These are phyloP conservation scores for Rugalucina vietnamica DNA, from an alignment of 2,888 invertebrate genomes.

Conservation along the genomic window DNA sequence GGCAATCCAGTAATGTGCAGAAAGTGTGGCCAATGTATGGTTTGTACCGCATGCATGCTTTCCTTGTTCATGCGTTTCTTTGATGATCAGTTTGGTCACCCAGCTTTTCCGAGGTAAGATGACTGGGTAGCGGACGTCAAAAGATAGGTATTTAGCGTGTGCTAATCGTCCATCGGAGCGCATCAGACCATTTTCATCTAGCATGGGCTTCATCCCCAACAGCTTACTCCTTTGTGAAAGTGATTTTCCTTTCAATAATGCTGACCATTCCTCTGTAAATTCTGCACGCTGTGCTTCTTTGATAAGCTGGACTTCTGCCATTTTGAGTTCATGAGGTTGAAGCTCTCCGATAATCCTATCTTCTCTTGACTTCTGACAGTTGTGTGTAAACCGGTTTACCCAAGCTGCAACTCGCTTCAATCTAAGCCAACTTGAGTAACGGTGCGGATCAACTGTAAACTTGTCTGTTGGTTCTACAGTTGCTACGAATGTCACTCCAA, in stretches of 20 bases:
- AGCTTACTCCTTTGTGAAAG: slow-evolving; percentile 34
- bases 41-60: too few species aligned
- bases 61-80: too few species aligned
- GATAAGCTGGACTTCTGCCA: slow-evolving; percentile 26
- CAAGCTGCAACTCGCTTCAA: slow-evolving; percentile 3
- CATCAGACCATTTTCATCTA: slow-evolving; percentile 39
- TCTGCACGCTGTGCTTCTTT: slow-evolving; percentile 6
- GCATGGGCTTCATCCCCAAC: slow-evolving; percentile 25
- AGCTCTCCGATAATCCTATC: not conserved
- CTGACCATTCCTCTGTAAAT: slow-evolving; percentile 13
- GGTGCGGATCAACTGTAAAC: not conserved
- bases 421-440: slow-evolving; percentile 14
- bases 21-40: too few species aligned
- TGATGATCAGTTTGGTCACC: too few species aligned
- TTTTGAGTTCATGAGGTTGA: not conserved
- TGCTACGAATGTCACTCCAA: not conserved
- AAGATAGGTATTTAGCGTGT: slow-evolving; percentile 43
- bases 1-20: too few species aligned
- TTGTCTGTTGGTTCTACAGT: not conserved
- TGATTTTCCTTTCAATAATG: not conserved
- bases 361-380: not conserved
- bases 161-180: slow-evolving; percentile 17
- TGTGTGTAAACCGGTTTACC: slow-evolving; percentile 16
- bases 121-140: too few species aligned
- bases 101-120: too few species aligned